Conservation (phyloP, 2,797 vertebrate species). For the Vultur gryphus region DNA sequence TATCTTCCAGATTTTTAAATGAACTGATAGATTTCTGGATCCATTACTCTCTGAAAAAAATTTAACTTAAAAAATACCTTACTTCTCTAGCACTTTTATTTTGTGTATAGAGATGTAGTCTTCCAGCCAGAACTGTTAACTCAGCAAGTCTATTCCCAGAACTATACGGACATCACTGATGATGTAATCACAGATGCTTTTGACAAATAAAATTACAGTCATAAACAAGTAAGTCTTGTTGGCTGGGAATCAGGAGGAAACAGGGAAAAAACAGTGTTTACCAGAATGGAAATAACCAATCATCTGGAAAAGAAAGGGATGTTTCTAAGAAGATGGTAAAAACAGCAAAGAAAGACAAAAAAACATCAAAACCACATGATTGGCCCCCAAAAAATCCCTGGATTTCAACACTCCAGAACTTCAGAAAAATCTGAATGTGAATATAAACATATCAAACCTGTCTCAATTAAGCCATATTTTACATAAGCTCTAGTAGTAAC, state of each 20-base stretch:
- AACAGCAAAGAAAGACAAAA: neutral
- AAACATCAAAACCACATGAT: neutral
- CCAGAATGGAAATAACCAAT: conserved; percentile 9
- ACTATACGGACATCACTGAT: neutral
- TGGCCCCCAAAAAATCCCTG: neutral
- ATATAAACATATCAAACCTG: neutral
- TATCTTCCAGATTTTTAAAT: neutral
- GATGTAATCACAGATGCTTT: conserved; percentile 39
- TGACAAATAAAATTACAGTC: conserved; percentile 25
- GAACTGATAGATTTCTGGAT: neutral
- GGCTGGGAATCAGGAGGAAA: conserved; percentile 3
- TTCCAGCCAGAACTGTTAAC: neutral
- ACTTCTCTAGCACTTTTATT: neutral
- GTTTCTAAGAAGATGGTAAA: neutral
- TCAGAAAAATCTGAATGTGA: neutral
- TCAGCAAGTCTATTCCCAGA: conserved; percentile 29
- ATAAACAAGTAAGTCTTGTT: conserved; percentile 40
- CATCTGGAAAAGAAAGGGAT: neutral
- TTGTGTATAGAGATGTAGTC: neutral
- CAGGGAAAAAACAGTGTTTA: neutral
- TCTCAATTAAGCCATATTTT: neutral
- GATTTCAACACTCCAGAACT: neutral
- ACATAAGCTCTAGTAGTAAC: neutral
- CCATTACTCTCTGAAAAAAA: neutral
- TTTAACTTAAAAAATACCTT: neutral